Percentiles rank a stretch among this genome's conserved stretches.
Evolutionary conservation across 2,797 vertebrate genomes (phyloP).

Genomic region (Cirrhinus mrigala): DNA sequence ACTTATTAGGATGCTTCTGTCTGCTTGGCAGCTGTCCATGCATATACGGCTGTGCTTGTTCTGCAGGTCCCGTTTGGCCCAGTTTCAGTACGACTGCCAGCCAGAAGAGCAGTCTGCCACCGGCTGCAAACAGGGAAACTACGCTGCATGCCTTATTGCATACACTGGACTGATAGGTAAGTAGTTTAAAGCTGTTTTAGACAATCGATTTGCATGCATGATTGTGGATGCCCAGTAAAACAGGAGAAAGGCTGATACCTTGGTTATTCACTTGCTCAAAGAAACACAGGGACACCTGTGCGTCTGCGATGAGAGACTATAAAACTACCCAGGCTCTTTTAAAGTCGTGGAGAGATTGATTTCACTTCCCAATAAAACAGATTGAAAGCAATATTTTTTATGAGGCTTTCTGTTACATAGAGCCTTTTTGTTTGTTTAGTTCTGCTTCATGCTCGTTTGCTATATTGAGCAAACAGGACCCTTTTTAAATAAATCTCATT

Average conservation of each 20-base stretch:
- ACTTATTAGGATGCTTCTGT: constrained; percentile 2
- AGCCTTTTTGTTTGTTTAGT: neutral
- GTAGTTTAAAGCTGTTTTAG: constrained; percentile 43
- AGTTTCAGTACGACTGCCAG: constrained; percentile 81
- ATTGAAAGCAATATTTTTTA: constrained; percentile 18
- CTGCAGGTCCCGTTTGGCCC: constrained; percentile 80
- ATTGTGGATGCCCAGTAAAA: constrained; percentile 51
- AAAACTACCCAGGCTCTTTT: constrained; percentile 58
- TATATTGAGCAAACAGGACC: constrained; percentile 1
- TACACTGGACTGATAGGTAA: constrained; percentile 84
- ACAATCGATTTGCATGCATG: constrained; percentile 53
- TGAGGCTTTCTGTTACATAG: constrained; percentile 2
- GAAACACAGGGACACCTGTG: constrained; percentile 57
- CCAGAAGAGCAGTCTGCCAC: constrained; percentile 71
- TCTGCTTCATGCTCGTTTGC: neutral
- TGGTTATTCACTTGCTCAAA: constrained; percentile 69
- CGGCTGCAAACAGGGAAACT: constrained; percentile 78
- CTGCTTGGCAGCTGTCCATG: neutral
- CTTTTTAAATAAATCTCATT: neutral
- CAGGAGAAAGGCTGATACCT: constrained; percentile 53
- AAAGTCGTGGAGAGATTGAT: constrained; percentile 32
- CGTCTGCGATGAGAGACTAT: constrained; percentile 70
- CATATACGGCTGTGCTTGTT: constrained; percentile 31
- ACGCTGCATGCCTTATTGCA: constrained; percentile 78
- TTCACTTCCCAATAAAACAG: constrained; percentile 22